A percentile compares a stretch with the other conserved stretches of the same genome.
Conservation (phyloP, 2,797 vertebrate genomes). For the Etheostoma perlongum region DNA sequence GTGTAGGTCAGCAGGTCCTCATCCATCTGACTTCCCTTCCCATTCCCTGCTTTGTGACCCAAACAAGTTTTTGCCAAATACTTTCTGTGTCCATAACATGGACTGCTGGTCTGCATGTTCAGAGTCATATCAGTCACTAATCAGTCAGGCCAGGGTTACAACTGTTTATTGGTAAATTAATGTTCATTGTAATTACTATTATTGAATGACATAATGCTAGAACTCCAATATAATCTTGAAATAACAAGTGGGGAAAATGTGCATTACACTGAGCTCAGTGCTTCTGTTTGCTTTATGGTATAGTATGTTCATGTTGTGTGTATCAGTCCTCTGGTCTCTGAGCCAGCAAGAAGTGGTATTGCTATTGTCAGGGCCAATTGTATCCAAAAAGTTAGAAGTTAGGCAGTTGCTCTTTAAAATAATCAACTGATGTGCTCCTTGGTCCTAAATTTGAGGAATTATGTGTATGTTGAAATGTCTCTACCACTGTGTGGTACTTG, state of each 20-base stretch:
- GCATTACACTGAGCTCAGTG: background rate
- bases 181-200: background rate
- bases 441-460: background rate
- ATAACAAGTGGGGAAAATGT: background rate
- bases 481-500: too few species aligned
- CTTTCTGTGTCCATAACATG: slow-evolving; percentile 2
- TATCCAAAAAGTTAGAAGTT: background rate
- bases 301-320: background rate
- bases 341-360: too few species aligned
- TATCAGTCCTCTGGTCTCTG: background rate
- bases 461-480: background rate
- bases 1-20: slow-evolving; percentile 68
- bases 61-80: slow-evolving; percentile 19
- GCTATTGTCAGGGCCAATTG: background rate
- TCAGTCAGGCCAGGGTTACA: background rate
- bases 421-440: background rate
- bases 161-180: background rate
- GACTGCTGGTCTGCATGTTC: background rate
- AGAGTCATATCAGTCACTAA: background rate
- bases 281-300: slow-evolving; percentile 5
- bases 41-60: slow-evolving; percentile 58
- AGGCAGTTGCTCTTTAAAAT: background rate
- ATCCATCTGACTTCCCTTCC: slow-evolving; percentile 63
- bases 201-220: background rate
- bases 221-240: background rate